Evolutionary conservation across 2,113 vertebrate species (phyloP).

Genomic region (Alaudala cheleensis): DNA sequence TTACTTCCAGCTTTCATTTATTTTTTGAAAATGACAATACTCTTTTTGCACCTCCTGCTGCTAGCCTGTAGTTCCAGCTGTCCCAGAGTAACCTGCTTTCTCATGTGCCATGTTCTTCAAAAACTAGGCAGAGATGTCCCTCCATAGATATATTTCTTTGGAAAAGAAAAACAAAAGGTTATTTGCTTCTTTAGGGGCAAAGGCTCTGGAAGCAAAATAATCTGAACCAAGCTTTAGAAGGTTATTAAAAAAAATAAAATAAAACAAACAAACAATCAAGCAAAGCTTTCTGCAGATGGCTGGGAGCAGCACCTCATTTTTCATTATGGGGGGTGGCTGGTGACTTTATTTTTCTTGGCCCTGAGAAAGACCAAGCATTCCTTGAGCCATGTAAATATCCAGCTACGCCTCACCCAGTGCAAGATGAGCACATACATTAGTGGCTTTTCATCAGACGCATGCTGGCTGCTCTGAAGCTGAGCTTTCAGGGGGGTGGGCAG

Average conservation of each 20-base stretch:
- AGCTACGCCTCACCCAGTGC: neutral
- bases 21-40: conserved; percentile 26
- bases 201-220: conserved; percentile 10
- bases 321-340: neutral
- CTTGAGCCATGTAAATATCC: neutral
- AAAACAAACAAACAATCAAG: conserved; percentile 25
- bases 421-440: neutral
- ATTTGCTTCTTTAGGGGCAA: neutral
- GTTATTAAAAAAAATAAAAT: neutral
- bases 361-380: conserved; percentile 38
- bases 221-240: neutral
- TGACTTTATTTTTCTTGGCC: conserved; percentile 58
- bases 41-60: neutral
- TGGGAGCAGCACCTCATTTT: conserved; percentile 50
- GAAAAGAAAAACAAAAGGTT: neutral
- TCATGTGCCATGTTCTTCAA: neutral
- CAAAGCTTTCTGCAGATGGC: conserved; percentile 8
- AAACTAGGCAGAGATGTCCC: neutral
- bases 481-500: neutral
- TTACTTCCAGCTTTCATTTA: conserved; percentile 8
- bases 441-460: neutral
- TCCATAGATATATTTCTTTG: neutral
- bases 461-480: neutral
- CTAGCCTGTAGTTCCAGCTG: neutral
- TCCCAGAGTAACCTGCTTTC: conserved; percentile 24